Evolutionary conservation across 2,888 invertebrate genomes (phyloP).

Genomic region (Apeira syringaria): DNA sequence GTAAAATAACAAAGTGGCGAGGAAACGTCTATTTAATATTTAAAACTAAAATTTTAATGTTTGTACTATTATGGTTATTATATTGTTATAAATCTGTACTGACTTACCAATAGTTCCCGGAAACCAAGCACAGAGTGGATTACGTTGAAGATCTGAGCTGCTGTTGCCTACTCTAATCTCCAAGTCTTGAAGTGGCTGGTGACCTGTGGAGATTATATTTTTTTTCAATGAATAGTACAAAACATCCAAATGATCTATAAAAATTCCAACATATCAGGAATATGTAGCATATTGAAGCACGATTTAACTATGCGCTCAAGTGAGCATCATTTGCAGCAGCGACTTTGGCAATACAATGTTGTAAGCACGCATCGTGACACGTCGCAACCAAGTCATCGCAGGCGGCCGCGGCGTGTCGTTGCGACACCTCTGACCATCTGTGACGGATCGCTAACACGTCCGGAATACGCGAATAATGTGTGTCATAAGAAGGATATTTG

Average conservation of each 20-base stretch:
- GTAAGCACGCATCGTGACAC: slow-evolving; percentile 16
- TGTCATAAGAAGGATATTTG: slow-evolving; percentile 7
- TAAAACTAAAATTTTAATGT: no score
- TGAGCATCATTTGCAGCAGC: no score
- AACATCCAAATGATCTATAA: no score
- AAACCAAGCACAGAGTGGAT: slow-evolving; percentile 96
- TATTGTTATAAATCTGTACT: neutral
- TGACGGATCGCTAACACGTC: slow-evolving; percentile 33
- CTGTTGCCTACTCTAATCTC: slow-evolving; percentile 97
- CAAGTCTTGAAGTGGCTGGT: slow-evolving; percentile 93
- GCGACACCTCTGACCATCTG: slow-evolving; percentile 25
- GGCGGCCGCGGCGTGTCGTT: slow-evolving; percentile 16
- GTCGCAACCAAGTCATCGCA: slow-evolving; percentile 4
- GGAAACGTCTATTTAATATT: no score
- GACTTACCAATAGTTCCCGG: slow-evolving; percentile 92
- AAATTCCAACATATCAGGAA: no score
- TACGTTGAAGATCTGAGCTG: slow-evolving; percentile 92
- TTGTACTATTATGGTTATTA: no score
- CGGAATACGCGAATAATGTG: slow-evolving; percentile 9
- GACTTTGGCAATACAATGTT: neutral
- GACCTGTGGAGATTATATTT: slow-evolving; percentile 79
- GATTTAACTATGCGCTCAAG: no score
- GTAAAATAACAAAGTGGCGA: no score
- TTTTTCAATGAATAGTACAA: no score
- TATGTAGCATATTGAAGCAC: no score